Conservation (phyloP, 1,140 invertebrate genomes). For the Aphidius ervi region DNA sequence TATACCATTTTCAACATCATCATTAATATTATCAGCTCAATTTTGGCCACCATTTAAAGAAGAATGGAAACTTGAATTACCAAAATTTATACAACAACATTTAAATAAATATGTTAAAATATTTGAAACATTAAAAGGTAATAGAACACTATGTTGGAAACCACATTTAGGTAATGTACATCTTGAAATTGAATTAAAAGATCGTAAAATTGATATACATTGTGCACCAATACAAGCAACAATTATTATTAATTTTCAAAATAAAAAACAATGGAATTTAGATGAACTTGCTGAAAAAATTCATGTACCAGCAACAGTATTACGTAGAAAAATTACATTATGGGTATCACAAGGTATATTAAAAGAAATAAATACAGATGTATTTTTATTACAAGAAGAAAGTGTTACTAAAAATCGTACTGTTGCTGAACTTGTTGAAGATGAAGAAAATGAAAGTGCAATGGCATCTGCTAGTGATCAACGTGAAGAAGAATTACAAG, state of each 20-base stretch:
- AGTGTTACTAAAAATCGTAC: conserved; percentile 52
- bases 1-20: conserved; percentile 66
- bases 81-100: conserved; percentile 73
- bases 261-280: conserved; percentile 79
- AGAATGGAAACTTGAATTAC: conserved; percentile 82
- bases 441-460: conserved; percentile 87
- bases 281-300: conserved; percentile 80
- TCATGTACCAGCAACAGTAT: conserved; percentile 76
- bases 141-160: conserved; percentile 91
- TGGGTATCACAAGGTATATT: conserved; percentile 88
- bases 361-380: conserved; percentile 69
- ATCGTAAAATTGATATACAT: conserved; percentile 74
- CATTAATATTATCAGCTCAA: conserved; percentile 93
- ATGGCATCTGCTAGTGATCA: conserved; percentile 92
- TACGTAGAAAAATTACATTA: conserved; percentile 81
- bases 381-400: conserved; percentile 77
- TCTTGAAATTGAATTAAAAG: conserved; percentile 86
- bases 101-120: conserved; percentile 85
- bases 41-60: conserved; percentile 98
- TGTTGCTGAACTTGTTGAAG: conserved; percentile 65
- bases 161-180: conserved; percentile 88
- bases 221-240: conserved; percentile 92
- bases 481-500: conserved; percentile 88
- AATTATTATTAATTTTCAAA: conserved; percentile 91
- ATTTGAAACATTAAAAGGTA: conserved; percentile 91